A percentile compares a stretch with the other conserved stretches of the same genome.
phyloP scores from a whole-genome alignment of 2,113 vertebrate genomes.

The Pantherophis guttatus region DNA sequence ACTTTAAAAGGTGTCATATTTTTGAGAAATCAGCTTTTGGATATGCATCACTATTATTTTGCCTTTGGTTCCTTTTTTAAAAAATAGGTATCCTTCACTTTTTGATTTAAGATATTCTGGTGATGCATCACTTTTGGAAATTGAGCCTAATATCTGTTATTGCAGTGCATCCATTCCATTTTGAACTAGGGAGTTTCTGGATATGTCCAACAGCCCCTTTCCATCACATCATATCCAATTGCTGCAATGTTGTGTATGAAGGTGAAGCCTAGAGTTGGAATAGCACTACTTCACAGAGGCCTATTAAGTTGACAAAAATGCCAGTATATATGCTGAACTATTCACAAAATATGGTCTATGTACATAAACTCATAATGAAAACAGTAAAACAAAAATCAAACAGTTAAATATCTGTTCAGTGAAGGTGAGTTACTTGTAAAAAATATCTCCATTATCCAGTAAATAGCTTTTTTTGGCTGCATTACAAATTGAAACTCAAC shows the following conservation, averaged over 20 bases:
- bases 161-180: background rate
- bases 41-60: background rate
- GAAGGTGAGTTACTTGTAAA: slow-evolving; percentile 40
- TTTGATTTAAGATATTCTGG: background rate
- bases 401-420: slow-evolving; percentile 26
- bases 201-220: background rate
- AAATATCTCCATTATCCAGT: slow-evolving; percentile 45
- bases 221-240: background rate
- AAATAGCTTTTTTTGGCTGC: slow-evolving; percentile 42
- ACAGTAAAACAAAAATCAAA: slow-evolving; percentile 22
- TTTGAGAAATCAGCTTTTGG: background rate
- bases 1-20: background rate
- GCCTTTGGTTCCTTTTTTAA: background rate
- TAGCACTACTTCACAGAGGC: background rate
- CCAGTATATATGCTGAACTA: background rate
- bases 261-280: background rate
- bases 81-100: background rate
- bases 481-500: slow-evolving; percentile 47
- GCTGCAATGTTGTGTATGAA: background rate
- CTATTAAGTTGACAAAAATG: background rate
- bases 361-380: background rate
- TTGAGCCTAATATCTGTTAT: background rate
- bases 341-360: background rate
- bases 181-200: background rate
- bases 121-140: background rate